Evolutionary conservation across 2,888 invertebrate species (phyloP), one percentile per base, ranked within the genome.

Genomic region (Drosophila atroscutellata): DNA sequence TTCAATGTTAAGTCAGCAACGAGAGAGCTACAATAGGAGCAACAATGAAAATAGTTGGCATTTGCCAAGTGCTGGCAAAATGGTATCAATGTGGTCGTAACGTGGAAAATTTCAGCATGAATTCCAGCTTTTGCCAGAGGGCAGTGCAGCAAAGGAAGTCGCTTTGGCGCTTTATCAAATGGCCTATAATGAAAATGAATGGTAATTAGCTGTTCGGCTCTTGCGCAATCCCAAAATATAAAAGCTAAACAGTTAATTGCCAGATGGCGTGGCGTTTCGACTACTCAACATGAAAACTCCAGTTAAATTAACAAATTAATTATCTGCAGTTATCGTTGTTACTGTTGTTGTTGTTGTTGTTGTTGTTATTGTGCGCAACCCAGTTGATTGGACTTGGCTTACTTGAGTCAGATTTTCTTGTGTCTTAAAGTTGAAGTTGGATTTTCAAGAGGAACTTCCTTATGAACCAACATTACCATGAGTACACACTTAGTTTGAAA

Each of bases 141-240:
- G 64, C 28, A 45, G 15, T 36, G 24, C 34, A 36, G 11, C 74
- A 73, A 78, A 88, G 84, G 88, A 88, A 84, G 88, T 88, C 20
- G 58, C 58, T 20, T 54, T 59, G n/a, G 32, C 51, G 59, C 56
- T 52, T 58, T 85, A 74, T 75, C 78, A 83, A 77, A 73, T 83
- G 83, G 84, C 77, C 74, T 70, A 81, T 77, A 80, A 88, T 75
- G 76, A 81, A 85, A 88, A 88, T 81, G 63, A 88, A 83, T 73
- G 67, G 76, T 73, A 85, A 83, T 86, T 86, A 81, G 75, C 83
- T 74, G 66, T 39, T 67, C 49, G 45, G 32, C 26, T 58, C 37
- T 88, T 88, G 77, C 71, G 77, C 61, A 85, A 85, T 75, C 37
- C 34, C 42, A 69, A 79, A 64, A 50, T 59, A 51, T 20, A 49